Base-by-base conservation (phyloP, 2,113 vertebrate species). In the Dicrurus megarhynchus region DNA sequence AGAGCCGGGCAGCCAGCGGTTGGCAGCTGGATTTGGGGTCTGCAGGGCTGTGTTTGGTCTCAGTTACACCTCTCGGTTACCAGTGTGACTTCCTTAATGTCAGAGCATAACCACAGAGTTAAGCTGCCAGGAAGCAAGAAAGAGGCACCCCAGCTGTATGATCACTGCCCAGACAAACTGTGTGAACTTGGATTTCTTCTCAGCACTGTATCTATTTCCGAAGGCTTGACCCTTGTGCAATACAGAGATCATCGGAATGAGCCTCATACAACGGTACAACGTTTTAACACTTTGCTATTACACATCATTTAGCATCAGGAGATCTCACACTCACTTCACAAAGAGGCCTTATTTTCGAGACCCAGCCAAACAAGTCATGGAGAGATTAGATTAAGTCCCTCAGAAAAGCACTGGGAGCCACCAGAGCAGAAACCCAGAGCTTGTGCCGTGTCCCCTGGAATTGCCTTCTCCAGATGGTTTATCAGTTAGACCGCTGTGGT, bases 391-490 rank as follows among this genome's bases (percentile, higher is more conserved):
- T 17, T 16, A 68, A 39, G 27, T 8, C 39, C 47, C 60, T 37
- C 60, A 68, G 60, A 44, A 68, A 32, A 84, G 46, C 65, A 35
- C 10, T 0, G 2, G 64, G 23, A 89, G 69, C n/a, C n/a, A 52
- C n/a, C 28, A 57, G n/a, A 82, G 44, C 8, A 87, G 80, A 77
- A 60, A 11, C 10, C 7, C 50, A 17, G 32, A 53, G 15, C 44
- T 39, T 10, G 3, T 11, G 24, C 16, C 46, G 16, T 21, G 5
- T 30, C 16, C 84, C n/a, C 16, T 6, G 7, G 26, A 16, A 23
- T 0, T 10, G 4, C 33, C 13, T 61, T 4, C 32, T 53, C 46
- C 60, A 63, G 7, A 27, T 0, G 2, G 50, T 3, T 52, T 16
- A 63, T 19, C 71, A 27, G 0, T 13, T 23, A 68, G 20, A 59